A percentile compares a stretch with the other conserved stretches of the same genome.
phyloP scores from a whole-genome alignment of 2,113 vertebrate genomes.

The Tupaia tana region DNA sequence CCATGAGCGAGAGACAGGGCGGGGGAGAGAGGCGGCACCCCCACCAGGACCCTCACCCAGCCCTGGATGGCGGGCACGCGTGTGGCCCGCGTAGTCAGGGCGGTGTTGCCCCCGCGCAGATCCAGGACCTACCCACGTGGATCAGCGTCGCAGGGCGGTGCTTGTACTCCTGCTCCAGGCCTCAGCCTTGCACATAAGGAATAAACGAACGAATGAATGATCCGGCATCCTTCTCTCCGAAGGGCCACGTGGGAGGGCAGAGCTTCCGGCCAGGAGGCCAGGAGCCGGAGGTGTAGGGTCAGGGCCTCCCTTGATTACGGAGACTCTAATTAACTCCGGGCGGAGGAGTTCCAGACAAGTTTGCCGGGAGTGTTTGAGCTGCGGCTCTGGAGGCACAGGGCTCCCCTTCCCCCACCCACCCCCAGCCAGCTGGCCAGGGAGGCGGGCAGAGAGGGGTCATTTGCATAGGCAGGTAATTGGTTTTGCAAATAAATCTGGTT shows the following conservation, averaged over 20 bases:
- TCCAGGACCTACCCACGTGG: too few species aligned
- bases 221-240: background rate
- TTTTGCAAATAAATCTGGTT: conserved; percentile 89
- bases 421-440: conserved; percentile 64
- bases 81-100: too few species aligned
- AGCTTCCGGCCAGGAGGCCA: conserved; percentile 60
- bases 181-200: background rate
- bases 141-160: too few species aligned
- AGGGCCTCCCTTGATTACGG: conserved; percentile 78
- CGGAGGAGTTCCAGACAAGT: conserved; percentile 83
- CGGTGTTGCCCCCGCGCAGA: too few species aligned
- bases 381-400: conserved; percentile 39
- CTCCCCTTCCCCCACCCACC: background rate
- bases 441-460: conserved; percentile 77
- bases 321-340: conserved; percentile 83
- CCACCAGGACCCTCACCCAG: too few species aligned
- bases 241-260: background rate
- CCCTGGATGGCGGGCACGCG: too few species aligned
- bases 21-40: too few species aligned
- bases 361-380: conserved; percentile 82
- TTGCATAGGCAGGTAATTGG: conserved; percentile 90
- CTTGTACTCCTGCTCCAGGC: too few species aligned
- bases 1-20: too few species aligned
- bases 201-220: background rate
- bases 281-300: conserved; percentile 75